Evolutionary conservation across 2,797 vertebrate genomes (phyloP).

Genomic region (Malurus leucopterus): DNA sequence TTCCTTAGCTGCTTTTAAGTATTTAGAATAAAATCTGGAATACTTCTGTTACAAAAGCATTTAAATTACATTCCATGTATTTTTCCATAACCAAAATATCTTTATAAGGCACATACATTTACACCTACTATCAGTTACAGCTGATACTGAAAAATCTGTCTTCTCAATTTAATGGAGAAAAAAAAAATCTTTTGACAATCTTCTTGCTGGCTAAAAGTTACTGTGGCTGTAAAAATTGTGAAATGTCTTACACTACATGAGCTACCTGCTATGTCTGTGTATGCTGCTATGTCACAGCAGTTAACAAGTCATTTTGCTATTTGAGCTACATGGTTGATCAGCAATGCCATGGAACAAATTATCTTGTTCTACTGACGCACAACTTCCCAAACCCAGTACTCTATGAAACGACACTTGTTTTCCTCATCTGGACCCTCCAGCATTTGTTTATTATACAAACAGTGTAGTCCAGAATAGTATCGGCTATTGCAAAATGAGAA

Average conservation of each 20-base stretch:
- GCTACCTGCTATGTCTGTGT: not conserved
- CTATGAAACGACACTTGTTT: not conserved
- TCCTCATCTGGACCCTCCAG: not conserved
- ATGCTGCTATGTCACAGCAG: not conserved
- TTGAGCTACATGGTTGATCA: not conserved
- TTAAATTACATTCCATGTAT: not conserved
- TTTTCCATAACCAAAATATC: not conserved
- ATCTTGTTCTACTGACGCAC: not conserved
- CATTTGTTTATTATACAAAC: slow-evolving; percentile 18
- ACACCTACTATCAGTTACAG: not conserved
- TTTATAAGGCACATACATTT: slow-evolving; percentile 30
- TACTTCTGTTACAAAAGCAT: slow-evolving; percentile 16
- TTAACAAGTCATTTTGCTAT: not conserved
- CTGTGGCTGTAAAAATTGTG: not conserved
- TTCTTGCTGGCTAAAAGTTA: not conserved
- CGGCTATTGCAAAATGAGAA: not conserved
- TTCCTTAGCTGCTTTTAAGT: not conserved
- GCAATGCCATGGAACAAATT: not conserved
- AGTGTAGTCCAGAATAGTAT: not conserved
- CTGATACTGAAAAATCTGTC: not conserved
- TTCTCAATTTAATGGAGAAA: not conserved
- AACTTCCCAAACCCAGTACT: not conserved
- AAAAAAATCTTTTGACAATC: not conserved
- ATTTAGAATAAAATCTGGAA: not conserved
- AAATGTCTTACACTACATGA: not conserved